Conservation (phyloP, 2,888 invertebrate species). For the Apamea crenata region DNA sequence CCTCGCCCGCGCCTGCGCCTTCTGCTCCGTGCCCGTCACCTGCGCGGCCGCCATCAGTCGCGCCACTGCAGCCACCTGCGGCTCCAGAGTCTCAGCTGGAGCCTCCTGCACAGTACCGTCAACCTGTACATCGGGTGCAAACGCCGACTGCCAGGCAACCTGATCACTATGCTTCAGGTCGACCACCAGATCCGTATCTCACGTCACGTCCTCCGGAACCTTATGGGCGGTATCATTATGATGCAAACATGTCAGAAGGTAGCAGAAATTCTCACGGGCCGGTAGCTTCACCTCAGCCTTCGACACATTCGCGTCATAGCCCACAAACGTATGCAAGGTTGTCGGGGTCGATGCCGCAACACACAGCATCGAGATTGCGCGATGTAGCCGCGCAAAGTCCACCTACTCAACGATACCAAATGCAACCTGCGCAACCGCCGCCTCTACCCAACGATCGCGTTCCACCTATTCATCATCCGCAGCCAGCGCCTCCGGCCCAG, state of each 20-base stretch:
- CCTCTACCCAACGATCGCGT: constrained; percentile 87
- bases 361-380: constrained; percentile 80
- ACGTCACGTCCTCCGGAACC: constrained; percentile 83
- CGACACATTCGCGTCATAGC: constrained; percentile 82
- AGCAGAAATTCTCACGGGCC: constrained; percentile 79
- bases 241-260: constrained; percentile 77
- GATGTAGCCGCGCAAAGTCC: constrained; percentile 81
- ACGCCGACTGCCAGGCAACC: constrained; percentile 82
- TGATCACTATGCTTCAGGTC: constrained; percentile 82
- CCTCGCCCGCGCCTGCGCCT: constrained; percentile 85
- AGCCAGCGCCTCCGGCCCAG: constrained; percentile 76
- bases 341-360: constrained; percentile 83
- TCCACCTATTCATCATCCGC: constrained; percentile 88
- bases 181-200: constrained; percentile 85
- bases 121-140: constrained; percentile 79
- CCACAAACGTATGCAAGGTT: constrained; percentile 85
- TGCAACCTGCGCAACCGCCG: constrained; percentile 80
- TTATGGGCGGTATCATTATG: constrained; percentile 84
- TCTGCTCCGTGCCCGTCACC: constrained; percentile 82
- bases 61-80: constrained; percentile 72
- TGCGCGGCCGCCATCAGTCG: constrained; percentile 81
- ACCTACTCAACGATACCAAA: constrained; percentile 80
- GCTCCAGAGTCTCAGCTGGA: constrained; percentile 79
- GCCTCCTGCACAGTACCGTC: constrained; percentile 76
- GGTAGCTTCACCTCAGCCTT: constrained; percentile 82